phyloP scores from a whole-genome alignment of 2,797 vertebrate species.

The Ctenopoma kingsleyae region DNA sequence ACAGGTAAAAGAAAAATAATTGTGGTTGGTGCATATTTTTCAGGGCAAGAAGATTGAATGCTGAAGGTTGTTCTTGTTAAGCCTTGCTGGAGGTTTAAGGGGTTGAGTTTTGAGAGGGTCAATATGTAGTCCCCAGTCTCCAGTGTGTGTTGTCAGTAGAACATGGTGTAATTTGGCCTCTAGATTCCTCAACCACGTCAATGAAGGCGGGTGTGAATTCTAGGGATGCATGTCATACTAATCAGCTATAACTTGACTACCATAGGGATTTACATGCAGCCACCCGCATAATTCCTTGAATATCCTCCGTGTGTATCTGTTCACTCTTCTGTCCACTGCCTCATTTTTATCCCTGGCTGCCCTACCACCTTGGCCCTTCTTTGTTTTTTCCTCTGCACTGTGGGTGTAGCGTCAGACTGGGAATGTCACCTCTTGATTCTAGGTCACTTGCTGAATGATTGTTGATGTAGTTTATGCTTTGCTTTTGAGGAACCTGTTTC shows the following conservation, averaged over 20 bases:
- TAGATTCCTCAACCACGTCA: conserved; percentile 55
- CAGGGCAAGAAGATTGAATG: neutral
- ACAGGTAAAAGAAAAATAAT: conserved; percentile 10
- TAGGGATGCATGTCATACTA: conserved; percentile 70
- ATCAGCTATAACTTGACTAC: conserved; percentile 52
- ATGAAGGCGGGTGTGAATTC: conserved; percentile 72
- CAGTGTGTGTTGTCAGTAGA: conserved; percentile 58
- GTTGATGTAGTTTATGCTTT: conserved; percentile 33
- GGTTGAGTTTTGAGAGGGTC: conserved; percentile 26
- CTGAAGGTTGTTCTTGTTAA: conserved; percentile 6
- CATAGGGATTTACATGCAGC: conserved; percentile 46
- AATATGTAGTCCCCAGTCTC: conserved; percentile 36
- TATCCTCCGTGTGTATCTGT: conserved; percentile 38
- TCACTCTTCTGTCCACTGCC: conserved; percentile 22
- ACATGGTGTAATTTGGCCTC: conserved; percentile 63
- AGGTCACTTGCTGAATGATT: conserved; percentile 46
- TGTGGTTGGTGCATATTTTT: neutral
- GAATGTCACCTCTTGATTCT: conserved; percentile 55
- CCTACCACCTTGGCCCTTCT: conserved; percentile 41
- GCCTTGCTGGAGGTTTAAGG: neutral
- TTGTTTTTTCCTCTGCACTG: conserved; percentile 51
- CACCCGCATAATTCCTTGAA: conserved; percentile 56
- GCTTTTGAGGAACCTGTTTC: conserved; percentile 52
- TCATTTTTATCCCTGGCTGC: conserved; percentile 40
- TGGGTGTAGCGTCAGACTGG: conserved; percentile 28